These are phyloP conservation scores for Pollenia labialis DNA, from an alignment of 2,888 invertebrate species.

Conservation along the genomic window DNA sequence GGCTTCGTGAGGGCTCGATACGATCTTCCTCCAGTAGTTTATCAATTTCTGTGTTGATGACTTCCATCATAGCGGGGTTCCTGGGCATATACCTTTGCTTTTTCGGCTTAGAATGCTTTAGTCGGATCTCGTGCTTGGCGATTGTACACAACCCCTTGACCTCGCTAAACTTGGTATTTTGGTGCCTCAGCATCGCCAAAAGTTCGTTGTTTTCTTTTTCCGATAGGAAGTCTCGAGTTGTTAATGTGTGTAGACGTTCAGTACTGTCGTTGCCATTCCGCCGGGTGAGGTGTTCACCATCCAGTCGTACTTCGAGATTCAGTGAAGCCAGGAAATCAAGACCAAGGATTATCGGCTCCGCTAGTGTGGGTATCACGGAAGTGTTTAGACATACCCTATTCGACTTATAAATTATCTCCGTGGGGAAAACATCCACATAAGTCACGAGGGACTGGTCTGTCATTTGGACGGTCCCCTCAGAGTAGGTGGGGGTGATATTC, in stretches of 20 bases:
- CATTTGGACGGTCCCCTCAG: neutral
- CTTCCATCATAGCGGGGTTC: constrained; percentile 57
- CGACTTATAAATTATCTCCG: neutral
- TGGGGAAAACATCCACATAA: neutral
- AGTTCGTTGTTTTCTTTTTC: neutral
- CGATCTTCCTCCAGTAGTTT: constrained; percentile 22
- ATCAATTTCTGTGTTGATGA: constrained; percentile 49
- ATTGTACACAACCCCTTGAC: neutral
- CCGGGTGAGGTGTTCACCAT: neutral
- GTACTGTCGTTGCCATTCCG: too few relatives aligned
- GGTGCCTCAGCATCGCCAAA: neutral
- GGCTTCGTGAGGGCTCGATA: constrained; percentile 57
- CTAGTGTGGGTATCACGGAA: neutral
- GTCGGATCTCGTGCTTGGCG: neutral
- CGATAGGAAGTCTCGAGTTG: neutral
- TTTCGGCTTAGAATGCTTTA: constrained; percentile 26
- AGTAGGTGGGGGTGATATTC: neutral
- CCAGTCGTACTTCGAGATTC: neutral
- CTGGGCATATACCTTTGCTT: constrained; percentile 59
- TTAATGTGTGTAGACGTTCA: neutral
- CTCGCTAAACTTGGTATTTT: neutral
- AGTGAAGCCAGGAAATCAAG: neutral
- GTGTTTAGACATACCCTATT: neutral
- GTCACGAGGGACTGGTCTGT: too few relatives aligned
- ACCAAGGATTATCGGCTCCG: neutral